Evolutionary conservation across 2,113 vertebrate species (phyloP).

Genomic region (Dicrurus megarhynchus): DNA sequence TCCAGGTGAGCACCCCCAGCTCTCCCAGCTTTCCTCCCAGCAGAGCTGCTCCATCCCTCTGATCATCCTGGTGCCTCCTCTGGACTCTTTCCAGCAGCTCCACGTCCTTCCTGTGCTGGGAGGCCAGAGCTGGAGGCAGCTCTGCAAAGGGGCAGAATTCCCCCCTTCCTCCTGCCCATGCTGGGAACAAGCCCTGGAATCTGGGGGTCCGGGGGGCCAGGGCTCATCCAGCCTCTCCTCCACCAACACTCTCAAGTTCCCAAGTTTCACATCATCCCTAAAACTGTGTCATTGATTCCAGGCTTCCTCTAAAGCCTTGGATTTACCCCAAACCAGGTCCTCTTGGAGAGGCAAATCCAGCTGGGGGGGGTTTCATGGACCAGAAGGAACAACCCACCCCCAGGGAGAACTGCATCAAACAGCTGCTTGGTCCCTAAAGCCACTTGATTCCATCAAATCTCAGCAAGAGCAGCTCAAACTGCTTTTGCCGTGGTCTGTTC

Average conservation of each 20-base stretch:
- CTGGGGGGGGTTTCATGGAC: rapidly evolving
- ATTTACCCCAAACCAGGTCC: background rate
- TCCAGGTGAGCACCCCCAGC: background rate
- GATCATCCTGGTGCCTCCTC: background rate
- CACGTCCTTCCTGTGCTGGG: background rate
- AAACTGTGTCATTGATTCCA: rapidly evolving
- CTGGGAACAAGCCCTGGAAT: background rate
- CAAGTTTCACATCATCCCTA: background rate
- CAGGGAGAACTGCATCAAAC: background rate
- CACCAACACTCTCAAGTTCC: background rate
- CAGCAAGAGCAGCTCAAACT: background rate
- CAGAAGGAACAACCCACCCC: background rate
- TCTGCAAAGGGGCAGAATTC: background rate
- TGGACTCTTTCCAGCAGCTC: background rate
- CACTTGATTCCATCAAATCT: background rate
- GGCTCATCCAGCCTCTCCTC: background rate
- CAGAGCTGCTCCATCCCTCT: background rate
- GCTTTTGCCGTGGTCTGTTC: background rate
- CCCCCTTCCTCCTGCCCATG: background rate
- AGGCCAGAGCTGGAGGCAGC: background rate
- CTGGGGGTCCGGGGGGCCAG: background rate
- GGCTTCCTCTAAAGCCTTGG: background rate
- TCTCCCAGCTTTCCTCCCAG: background rate
- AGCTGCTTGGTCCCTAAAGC: background rate
- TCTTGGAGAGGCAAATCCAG: background rate